Percentiles rank a stretch among this genome's conserved stretches.
Conservation (phyloP, 1,140 invertebrate species). For the Battus philenor region DNA sequence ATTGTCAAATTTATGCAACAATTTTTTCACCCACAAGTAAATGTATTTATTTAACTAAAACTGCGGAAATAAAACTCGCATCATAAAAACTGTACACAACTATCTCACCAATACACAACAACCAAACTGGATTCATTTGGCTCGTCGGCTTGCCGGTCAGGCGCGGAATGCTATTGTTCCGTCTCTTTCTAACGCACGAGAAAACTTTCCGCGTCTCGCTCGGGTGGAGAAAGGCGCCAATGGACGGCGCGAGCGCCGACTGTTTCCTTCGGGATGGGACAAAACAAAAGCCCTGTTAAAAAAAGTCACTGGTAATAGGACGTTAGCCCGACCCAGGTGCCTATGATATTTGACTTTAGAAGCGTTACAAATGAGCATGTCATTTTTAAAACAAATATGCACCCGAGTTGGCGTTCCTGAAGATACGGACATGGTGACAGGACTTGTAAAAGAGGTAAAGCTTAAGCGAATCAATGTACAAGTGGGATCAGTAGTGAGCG, state of each 20-base stretch:
- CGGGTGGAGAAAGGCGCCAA: constrained; percentile 64
- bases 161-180: constrained; percentile 62
- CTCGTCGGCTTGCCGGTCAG: constrained; percentile 36
- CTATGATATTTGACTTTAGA: constrained; percentile 35
- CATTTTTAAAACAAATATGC: constrained; percentile 2
- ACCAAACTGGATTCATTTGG: constrained; percentile 67
- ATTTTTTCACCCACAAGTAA: constrained; percentile 39
- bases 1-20: constrained; percentile 35
- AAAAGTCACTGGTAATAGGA: constrained; percentile 60
- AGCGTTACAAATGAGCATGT: constrained; percentile 21
- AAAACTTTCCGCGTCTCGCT: constrained; percentile 33
- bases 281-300: constrained; percentile 68
- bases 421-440: too few species aligned
- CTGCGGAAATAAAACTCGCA: constrained; percentile 35
- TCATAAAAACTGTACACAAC: constrained; percentile 40
- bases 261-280: constrained; percentile 64
- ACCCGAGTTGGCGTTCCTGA: not conserved
- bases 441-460: too few species aligned
- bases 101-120: constrained; percentile 49
- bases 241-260: constrained; percentile 61
- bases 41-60: constrained; percentile 60
- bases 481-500: too few species aligned
- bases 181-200: constrained; percentile 36
- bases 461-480: too few species aligned
- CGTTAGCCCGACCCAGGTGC: constrained; percentile 44